A percentile compares a stretch with the other conserved stretches of the same genome.
Conservation (phyloP, 1,140 invertebrate genomes). For the Frieseomelitta varia region DNA sequence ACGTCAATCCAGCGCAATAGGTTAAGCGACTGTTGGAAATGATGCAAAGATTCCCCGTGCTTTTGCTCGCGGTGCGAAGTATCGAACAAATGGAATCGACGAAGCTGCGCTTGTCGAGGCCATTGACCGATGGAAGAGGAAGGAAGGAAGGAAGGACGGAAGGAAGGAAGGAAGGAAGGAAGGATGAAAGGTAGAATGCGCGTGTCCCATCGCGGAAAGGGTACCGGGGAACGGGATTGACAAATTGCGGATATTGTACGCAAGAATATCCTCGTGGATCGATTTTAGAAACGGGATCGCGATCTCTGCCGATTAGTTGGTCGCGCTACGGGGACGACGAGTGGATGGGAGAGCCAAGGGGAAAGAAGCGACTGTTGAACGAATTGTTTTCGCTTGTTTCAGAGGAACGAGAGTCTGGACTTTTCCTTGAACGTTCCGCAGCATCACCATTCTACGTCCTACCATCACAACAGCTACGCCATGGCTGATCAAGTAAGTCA, state of each 20-base stretch:
- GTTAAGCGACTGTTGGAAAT: background rate
- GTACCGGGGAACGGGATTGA: background rate
- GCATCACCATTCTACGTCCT: constrained; percentile 82
- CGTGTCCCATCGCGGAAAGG: background rate
- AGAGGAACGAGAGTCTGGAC: constrained; percentile 89
- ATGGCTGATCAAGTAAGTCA: constrained; percentile 89
- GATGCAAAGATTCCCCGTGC: background rate
- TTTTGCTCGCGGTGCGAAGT: background rate
- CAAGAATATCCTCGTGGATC: background rate
- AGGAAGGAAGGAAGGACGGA: constrained; percentile 1
- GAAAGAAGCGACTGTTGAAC: background rate
- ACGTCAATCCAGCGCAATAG: too few relatives aligned
- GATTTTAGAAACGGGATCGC: background rate
- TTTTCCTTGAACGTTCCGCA: constrained; percentile 86
- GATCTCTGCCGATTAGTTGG: too few relatives aligned
- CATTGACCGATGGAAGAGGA: constrained; percentile 1
- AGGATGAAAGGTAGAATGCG: background rate
- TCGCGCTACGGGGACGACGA: background rate
- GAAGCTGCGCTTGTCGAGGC: background rate
- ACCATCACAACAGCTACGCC: constrained; percentile 85
- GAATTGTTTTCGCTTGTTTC: constrained; percentile 82
- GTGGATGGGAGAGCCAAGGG: too few relatives aligned
- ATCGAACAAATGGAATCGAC: background rate
- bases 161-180: background rate
- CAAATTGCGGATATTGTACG: background rate